These are phyloP conservation scores for Gonioctena quinquepunctata DNA, from an alignment of 1,140 invertebrate genomes.

Conservation along the genomic window DNA sequence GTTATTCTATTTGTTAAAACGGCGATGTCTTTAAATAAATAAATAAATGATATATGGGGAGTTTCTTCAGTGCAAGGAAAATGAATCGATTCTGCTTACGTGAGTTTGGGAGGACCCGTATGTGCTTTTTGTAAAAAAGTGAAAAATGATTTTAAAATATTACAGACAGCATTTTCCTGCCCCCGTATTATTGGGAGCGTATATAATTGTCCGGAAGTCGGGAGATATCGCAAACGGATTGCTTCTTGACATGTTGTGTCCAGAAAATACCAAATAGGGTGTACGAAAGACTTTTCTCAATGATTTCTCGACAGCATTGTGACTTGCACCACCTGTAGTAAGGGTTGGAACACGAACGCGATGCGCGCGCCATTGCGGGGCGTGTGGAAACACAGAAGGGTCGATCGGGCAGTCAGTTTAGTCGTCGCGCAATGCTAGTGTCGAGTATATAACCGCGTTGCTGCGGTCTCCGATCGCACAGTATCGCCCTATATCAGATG, in stretches of 20 bases:
- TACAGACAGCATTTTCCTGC: too few relatives aligned
- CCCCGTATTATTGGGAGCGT: background rate
- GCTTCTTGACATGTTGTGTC: slow-evolving; percentile 22
- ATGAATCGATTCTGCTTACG: too few relatives aligned
- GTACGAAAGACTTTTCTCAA: slow-evolving; percentile 8
- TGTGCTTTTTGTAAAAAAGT: too few relatives aligned
- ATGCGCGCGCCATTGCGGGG: slow-evolving; percentile 39
- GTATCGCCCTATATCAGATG: slow-evolving; percentile 25
- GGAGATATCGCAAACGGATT: background rate
- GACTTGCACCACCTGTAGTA: slow-evolving; percentile 48
- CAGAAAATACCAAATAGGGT: slow-evolving; percentile 19
- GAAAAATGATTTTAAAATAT: too few relatives aligned
- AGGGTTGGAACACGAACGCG: slow-evolving; percentile 1
- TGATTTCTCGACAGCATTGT: slow-evolving; percentile 17
- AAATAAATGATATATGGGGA: too few relatives aligned
- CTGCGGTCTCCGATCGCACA: slow-evolving; percentile 39
- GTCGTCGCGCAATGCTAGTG: slow-evolving; percentile 47
- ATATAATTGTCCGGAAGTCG: background rate
- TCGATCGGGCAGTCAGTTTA: slow-evolving; percentile 46
- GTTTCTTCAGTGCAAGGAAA: too few relatives aligned
- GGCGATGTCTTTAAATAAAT: too few relatives aligned
- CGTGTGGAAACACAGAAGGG: slow-evolving; percentile 39
- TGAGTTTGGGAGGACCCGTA: too few relatives aligned
- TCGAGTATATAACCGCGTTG: slow-evolving; percentile 49
- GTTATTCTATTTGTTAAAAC: too few relatives aligned